A percentile compares a stretch with the other conserved stretches of the same genome.
Evolutionary conservation across 2,888 invertebrate species (phyloP).

Genomic region (Meganola albula): DNA sequence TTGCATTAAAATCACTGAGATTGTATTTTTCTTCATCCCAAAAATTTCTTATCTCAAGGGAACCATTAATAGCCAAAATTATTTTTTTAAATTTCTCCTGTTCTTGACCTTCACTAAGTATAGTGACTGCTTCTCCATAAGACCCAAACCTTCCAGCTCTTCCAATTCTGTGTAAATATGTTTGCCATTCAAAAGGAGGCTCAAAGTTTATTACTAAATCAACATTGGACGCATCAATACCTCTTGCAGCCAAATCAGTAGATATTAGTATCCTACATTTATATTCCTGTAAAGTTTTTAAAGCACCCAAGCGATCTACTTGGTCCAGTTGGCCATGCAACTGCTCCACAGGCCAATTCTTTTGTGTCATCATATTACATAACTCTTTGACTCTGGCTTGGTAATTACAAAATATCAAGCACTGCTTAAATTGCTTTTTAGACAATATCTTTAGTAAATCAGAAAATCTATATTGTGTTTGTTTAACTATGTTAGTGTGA

Average conservation of each 20-base stretch:
- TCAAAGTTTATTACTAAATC: conserved; percentile 96
- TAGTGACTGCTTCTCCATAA: conserved; percentile 86
- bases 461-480: conserved; percentile 81
- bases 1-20: conserved; percentile 13
- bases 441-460: conserved; percentile 83
- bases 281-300: conserved; percentile 87
- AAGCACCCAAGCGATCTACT: conserved; percentile 83
- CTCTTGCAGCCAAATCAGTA: conserved; percentile 94
- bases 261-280: conserved; percentile 91
- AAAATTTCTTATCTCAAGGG: conserved; percentile 39
- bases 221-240: conserved; percentile 95
- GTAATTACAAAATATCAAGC: conserved; percentile 93
- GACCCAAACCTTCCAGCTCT: conserved; percentile 96
- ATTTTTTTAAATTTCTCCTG: conserved; percentile 74
- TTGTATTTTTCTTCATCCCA: conserved; percentile 40
- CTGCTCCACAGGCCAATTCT: conserved; percentile 87
- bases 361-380: conserved; percentile 81
- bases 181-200: conserved; percentile 86
- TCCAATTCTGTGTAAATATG: conserved; percentile 96
- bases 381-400: conserved; percentile 90
- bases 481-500: conserved; percentile 80
- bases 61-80: conserved; percentile 73
- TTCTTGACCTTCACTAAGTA: conserved; percentile 83
- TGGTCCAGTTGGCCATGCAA: conserved; percentile 90
- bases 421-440: conserved; percentile 89